Evolutionary conservation across 2,888 invertebrate genomes (phyloP).

Genomic region (Coecobrya sp.): DNA sequence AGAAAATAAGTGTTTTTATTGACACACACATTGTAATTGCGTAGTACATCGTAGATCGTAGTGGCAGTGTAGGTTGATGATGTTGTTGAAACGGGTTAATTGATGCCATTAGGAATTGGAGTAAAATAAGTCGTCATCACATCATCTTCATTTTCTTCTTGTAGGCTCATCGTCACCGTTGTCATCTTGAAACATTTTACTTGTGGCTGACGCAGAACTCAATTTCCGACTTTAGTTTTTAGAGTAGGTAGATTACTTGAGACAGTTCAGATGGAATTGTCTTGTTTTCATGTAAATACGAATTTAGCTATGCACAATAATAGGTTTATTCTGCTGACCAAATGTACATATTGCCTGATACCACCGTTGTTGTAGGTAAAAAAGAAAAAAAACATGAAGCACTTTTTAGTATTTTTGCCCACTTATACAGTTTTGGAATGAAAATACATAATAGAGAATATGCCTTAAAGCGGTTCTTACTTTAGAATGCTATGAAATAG

Average conservation of each 20-base stretch:
- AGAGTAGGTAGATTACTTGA: constrained; percentile 68
- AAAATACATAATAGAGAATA: no score
- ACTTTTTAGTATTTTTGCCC: no score
- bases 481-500: no score
- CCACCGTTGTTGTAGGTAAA: no score
- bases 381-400: no score
- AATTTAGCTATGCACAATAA: not conserved
- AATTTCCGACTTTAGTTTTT: no score
- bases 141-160: not conserved
- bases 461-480: no score
- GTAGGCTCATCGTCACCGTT: not conserved
- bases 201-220: not conserved
- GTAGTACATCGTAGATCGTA: not conserved
- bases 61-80: not conserved
- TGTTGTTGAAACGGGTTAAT: constrained; percentile 60
- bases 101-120: constrained; percentile 69
- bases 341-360: no score
- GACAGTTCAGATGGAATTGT: constrained; percentile 51
- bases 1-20: constrained; percentile 37
- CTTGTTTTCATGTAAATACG: not conserved
- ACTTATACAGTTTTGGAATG: no score
- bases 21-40: constrained; percentile 52
- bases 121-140: constrained; percentile 21
- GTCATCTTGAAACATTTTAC: constrained; percentile 10
- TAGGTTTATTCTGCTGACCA: no score